phyloP scores from a whole-genome alignment of 2,113 vertebrate species.

The Syngnathus scovelli region DNA sequence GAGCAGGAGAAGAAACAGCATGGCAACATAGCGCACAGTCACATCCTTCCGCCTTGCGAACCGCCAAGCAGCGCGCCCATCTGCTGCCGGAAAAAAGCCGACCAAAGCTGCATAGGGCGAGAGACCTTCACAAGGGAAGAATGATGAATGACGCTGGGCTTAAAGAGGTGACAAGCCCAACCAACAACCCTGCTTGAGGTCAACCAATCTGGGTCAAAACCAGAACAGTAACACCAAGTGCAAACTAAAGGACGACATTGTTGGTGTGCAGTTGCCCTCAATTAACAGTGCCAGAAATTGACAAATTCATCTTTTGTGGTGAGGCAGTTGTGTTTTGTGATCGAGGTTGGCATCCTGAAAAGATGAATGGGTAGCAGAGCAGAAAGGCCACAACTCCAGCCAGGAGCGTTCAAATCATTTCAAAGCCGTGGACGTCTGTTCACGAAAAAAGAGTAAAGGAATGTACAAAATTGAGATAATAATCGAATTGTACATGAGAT shows the following conservation, averaged over 20 bases:
- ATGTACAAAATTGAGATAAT: not conserved
- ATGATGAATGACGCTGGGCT: constrained; percentile 50
- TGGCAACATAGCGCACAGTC: constrained; percentile 11
- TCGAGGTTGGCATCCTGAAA: too few species aligned
- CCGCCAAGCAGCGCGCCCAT: constrained; percentile 46
- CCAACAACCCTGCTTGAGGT: constrained; percentile 27
- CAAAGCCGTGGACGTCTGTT: too few species aligned
- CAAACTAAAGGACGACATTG: not conserved
- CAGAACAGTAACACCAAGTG: not conserved
- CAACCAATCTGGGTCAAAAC: constrained; percentile 29
- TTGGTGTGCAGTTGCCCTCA: not conserved
- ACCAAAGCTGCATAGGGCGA: constrained; percentile 48
- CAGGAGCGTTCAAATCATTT: too few species aligned
- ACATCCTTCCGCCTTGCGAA: not conserved
- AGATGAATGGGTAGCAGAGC: too few species aligned
- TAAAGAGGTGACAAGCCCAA: constrained; percentile 23
- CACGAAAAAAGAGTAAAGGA: too few species aligned
- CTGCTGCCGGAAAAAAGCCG: constrained; percentile 52
- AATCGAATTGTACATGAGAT: not conserved
- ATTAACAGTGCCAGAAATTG: too few species aligned
- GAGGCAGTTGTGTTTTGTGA: too few species aligned
- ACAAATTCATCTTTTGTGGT: too few species aligned
- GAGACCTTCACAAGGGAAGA: constrained; percentile 30
- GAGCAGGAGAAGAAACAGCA: not conserved
- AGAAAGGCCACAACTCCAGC: too few species aligned